Evolutionary conservation across 2,888 invertebrate species (phyloP).

Genomic region (Eupithecia inturbata): DNA sequence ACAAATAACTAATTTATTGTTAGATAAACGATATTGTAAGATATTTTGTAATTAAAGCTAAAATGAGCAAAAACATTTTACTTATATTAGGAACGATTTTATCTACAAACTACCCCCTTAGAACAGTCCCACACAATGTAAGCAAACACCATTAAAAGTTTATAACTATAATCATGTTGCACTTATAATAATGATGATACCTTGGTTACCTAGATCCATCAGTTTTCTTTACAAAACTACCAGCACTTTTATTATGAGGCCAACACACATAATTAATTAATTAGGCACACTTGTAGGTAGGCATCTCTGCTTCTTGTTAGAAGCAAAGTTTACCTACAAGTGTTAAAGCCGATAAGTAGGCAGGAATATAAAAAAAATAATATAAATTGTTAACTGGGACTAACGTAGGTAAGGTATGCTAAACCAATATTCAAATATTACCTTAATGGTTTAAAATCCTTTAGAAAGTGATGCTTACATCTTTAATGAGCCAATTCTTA

Average conservation of each 20-base stretch:
- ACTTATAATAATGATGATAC: background rate
- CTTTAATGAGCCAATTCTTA: slow-evolving; percentile 16
- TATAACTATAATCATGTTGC: background rate
- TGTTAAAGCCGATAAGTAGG: background rate
- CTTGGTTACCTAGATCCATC: background rate
- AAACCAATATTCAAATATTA: background rate
- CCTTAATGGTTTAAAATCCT: background rate
- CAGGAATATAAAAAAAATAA: background rate
- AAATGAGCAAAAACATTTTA: slow-evolving; percentile 64
- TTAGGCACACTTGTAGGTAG: too few relatives aligned
- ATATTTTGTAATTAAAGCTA: slow-evolving; percentile 53
- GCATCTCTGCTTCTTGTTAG: too few relatives aligned
- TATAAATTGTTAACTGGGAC: background rate
- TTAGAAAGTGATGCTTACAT: slow-evolving; percentile 11
- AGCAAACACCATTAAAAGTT: slow-evolving; percentile 33
- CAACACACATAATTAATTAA: too few relatives aligned
- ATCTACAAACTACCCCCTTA: slow-evolving; percentile 57
- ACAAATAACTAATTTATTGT: slow-evolving; percentile 11
- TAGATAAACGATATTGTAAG: slow-evolving; percentile 26
- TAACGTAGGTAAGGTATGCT: background rate
- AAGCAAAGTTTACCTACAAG: background rate
- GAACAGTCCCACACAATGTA: slow-evolving; percentile 33
- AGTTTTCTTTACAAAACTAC: background rate
- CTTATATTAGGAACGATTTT: slow-evolving; percentile 71
- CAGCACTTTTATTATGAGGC: background rate